Evolutionary conservation across 2,797 vertebrate species (phyloP).

Genomic region (Argya squamiceps): DNA sequence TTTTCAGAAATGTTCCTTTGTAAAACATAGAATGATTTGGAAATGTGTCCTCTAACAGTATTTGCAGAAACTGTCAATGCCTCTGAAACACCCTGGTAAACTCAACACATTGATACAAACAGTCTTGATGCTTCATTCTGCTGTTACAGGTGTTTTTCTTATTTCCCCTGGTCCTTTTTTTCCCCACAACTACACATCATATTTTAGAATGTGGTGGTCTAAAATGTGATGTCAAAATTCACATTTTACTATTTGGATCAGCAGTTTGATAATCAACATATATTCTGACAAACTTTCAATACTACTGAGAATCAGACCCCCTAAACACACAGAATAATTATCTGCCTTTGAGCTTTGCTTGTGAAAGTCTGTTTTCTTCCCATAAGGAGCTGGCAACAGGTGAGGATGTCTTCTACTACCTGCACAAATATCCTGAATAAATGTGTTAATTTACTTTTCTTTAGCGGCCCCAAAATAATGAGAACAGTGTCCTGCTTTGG

Average conservation of each 20-base stretch:
- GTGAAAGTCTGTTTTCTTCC: neutral
- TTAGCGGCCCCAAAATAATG: neutral
- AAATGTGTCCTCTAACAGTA: neutral
- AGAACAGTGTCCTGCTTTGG: neutral
- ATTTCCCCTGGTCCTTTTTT: neutral
- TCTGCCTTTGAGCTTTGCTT: neutral
- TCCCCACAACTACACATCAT: fast-evolving
- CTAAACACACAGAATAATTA: neutral
- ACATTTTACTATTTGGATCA: neutral
- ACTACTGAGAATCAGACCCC: neutral
- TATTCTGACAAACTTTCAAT: fast-evolving
- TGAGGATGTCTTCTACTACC: neutral
- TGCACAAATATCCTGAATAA: neutral
- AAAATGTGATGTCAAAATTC: neutral
- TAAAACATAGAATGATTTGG: neutral
- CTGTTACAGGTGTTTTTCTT: neutral
- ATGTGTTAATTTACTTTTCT: neutral
- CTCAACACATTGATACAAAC: neutral
- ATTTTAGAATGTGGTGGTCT: neutral
- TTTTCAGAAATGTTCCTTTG: neutral
- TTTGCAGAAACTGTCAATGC: neutral
- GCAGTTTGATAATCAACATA: neutral
- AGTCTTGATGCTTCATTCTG: neutral
- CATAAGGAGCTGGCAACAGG: neutral
- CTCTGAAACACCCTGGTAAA: neutral